Conservation (phyloP, 2,797 vertebrate species). For the Poliocrania exsul region DNA sequence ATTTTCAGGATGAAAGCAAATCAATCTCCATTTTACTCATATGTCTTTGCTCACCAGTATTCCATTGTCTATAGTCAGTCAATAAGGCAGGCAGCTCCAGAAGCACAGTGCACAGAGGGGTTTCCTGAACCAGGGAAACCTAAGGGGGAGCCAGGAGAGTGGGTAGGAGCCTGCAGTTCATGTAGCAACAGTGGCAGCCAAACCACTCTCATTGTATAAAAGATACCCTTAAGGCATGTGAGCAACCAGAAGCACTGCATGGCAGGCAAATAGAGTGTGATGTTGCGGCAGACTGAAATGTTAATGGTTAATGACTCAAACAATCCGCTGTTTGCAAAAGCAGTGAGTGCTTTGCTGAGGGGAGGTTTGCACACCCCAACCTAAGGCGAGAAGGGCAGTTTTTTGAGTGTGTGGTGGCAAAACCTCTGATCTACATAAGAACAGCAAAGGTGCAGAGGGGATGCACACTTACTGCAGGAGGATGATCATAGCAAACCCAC, state of each 20-base stretch:
- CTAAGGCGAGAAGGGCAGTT: not conserved
- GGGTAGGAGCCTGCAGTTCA: not conserved
- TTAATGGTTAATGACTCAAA: not conserved
- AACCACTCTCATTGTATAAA: not conserved
- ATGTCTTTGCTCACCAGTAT: not conserved
- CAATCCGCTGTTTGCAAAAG: not conserved
- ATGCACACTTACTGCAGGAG: not conserved
- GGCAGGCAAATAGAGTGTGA: not conserved
- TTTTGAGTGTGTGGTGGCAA: not conserved
- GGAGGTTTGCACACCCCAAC: not conserved
- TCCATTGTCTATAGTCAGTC: not conserved
- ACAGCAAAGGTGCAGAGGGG: not conserved
- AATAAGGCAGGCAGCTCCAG: not conserved
- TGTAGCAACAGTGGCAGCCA: no score
- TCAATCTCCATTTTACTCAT: rapidly evolving
- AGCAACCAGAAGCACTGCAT: not conserved
- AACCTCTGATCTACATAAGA: not conserved
- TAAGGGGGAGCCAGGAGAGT: not conserved
- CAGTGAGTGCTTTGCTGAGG: not conserved
- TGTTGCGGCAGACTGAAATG: not conserved
- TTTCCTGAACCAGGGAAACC: not conserved
- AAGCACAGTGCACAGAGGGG: not conserved
- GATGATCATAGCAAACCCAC: not conserved
- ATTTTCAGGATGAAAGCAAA: not conserved
- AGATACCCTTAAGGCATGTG: not conserved